These are phyloP conservation scores for Todiramphus chloris DNA, from an alignment of 2,113 vertebrate genomes.

Conservation along the genomic window DNA sequence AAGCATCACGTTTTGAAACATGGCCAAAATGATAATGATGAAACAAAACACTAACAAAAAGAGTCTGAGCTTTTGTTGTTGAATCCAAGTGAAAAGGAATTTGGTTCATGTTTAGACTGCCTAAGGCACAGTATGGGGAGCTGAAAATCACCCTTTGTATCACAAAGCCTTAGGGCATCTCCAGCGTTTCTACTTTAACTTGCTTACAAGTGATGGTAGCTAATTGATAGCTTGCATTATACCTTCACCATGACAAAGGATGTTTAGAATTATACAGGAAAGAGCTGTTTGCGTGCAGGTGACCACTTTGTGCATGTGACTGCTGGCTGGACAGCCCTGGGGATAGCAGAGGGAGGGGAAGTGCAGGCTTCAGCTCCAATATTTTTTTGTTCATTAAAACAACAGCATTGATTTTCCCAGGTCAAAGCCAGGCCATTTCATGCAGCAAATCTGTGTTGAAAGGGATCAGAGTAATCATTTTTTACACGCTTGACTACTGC, in stretches of 20 bases:
- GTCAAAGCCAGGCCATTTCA: conserved; percentile 65
- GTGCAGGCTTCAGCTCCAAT: neutral
- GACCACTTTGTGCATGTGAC: neutral
- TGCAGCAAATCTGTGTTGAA: conserved; percentile 53
- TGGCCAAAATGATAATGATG: conserved; percentile 24
- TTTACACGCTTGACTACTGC: conserved; percentile 58
- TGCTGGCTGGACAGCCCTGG: neutral
- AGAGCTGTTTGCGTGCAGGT: neutral
- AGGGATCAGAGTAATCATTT: conserved; percentile 67
- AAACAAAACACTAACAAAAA: conserved; percentile 28
- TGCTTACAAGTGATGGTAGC: conserved; percentile 9
- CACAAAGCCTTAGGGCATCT: neutral
- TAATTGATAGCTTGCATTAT: conserved; percentile 21
- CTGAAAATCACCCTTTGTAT: conserved; percentile 11
- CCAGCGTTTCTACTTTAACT: neutral
- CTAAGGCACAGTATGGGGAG: neutral
- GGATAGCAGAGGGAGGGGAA: neutral
- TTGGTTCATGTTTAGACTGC: conserved; percentile 27
- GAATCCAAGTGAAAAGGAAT: conserved; percentile 58
- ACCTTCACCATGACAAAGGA: neutral
- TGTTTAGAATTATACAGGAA: neutral
- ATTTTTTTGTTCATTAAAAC: conserved; percentile 60
- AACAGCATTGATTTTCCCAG: conserved; percentile 65
- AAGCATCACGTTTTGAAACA: conserved; percentile 27
- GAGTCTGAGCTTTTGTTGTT: conserved; percentile 21